Evolutionary conservation across 2,797 vertebrate genomes (phyloP), one percentile per base, ranked within the genome.

Genomic region (Melanotaenia trifasciata): DNA sequence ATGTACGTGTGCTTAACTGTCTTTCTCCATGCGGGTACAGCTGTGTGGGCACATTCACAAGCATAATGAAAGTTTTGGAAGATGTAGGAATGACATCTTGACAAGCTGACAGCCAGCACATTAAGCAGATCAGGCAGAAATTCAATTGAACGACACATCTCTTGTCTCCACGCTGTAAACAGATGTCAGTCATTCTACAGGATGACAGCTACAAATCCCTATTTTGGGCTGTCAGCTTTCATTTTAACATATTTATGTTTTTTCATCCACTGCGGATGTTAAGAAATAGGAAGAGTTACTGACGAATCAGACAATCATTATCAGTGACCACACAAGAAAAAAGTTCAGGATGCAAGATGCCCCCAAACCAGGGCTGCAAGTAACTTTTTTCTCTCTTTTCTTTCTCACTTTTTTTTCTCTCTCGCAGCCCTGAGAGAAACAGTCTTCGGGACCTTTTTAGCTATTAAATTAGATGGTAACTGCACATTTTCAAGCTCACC

Each of bases 121-220:
- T 84, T 73, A 80, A 81, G 80, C 74, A 88, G 79, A 83, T 86
- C 85, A 88, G 88, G 90, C 88, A 86, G 68, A 60, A 86, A 80
- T 85, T 89, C 79, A 88, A 85, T 90, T 81, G 79, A 47, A 50
- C 74, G 84, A 80, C 78, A 70, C 74, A 64, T 90, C 84, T 65
- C 81, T 87, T 79, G 82, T 88, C 87, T 77, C 64, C 24, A 0
- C 22, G 24, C 38, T 53, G 74, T 63, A 72, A 79, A 85, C 5
- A 26, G 47, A 81, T 74, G 86, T 84, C 84, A 84, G 70, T 79
- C 74, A 81, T 59, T 43, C 54, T n/a, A 61, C 40, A 0, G 11
- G 66, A 57, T 36, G 11, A 67, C 79, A 58, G 70, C 69, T 59
- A 65, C 62, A 67, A 72, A 84, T 54, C n/a, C 50, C 47, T 78